A percentile compares a stretch with the other conserved stretches of the same genome.
phyloP scores from a whole-genome alignment of 1,140 invertebrate species.

The Achatina immaculata region DNA sequence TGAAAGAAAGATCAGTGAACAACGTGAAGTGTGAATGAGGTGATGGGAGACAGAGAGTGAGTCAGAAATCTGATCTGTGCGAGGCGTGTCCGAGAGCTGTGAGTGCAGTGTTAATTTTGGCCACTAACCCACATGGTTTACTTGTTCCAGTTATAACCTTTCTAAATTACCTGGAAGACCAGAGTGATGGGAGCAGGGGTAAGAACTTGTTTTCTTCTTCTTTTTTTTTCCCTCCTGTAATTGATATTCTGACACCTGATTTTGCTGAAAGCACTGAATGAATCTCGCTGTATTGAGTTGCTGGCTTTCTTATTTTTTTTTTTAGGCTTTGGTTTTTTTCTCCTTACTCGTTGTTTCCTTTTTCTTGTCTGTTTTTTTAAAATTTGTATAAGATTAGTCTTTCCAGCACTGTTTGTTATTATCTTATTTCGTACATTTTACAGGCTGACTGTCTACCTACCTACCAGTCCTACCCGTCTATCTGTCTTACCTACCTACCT shows the following conservation, averaged over 20 bases:
- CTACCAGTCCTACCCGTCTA: no score
- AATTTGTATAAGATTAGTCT: neutral
- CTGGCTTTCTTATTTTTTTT: conserved; percentile 13
- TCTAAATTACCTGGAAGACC: conserved; percentile 31
- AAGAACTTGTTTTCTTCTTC: conserved; percentile 13
- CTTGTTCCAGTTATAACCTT: conserved; percentile 23
- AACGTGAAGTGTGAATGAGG: no score
- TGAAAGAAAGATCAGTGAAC: no score
- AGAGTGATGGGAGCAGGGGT: conserved; percentile 3
- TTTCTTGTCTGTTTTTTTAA: neutral
- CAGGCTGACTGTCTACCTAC: conserved; percentile 32
- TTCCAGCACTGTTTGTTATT: conserved; percentile 4
- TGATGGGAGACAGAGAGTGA: neutral
- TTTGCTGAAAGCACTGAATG: no score
- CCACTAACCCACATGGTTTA: conserved; percentile 3
- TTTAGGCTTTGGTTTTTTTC: neutral
- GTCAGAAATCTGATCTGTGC: neutral
- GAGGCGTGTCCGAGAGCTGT: no score
- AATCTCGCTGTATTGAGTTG: neutral
- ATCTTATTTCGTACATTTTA: no score
- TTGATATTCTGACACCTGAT: no score
- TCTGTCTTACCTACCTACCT: no score
- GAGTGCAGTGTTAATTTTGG: neutral
- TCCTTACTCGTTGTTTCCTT: conserved; percentile 20
- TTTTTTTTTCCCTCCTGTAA: neutral